Percentiles rank a stretch among this genome's conserved stretches.
phyloP scores from a whole-genome alignment of 1,140 invertebrate genomes.

The Heterodera carotae region DNA sequence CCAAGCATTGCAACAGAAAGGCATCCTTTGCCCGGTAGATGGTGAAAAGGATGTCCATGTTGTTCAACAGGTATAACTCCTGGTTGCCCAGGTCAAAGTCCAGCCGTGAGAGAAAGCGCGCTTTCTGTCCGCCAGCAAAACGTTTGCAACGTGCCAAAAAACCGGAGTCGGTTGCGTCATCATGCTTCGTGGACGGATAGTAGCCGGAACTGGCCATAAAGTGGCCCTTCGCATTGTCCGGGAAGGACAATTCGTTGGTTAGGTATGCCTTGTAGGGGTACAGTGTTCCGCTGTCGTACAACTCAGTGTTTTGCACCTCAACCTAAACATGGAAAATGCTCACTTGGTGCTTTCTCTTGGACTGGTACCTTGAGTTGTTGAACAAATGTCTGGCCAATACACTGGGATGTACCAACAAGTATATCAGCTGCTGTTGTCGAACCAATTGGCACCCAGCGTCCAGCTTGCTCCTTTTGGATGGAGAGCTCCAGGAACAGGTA shows the following conservation, averaged over 20 bases:
- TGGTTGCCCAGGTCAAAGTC: constrained; percentile 47
- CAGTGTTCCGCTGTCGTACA: constrained; percentile 37
- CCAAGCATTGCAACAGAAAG: constrained; percentile 27
- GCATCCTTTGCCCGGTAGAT: constrained; percentile 1
- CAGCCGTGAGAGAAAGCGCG: constrained; percentile 36
- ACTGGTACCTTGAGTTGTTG: constrained; percentile 39
- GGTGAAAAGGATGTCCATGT: constrained; percentile 19
- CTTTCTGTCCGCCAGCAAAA: constrained; percentile 1
- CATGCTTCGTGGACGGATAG: constrained; percentile 22
- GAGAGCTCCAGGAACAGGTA: constrained; percentile 37
- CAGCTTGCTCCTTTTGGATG: constrained; percentile 15
- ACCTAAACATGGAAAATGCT: background rate
- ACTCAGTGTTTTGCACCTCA: constrained; percentile 20
- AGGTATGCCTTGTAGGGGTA: constrained; percentile 37
- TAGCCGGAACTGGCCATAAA: constrained; percentile 35
- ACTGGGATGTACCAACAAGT: constrained; percentile 32
- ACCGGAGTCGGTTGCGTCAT: constrained; percentile 25
- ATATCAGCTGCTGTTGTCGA: background rate
- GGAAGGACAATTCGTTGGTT: constrained; percentile 32
- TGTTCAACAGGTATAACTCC: constrained; percentile 37
- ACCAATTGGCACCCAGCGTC: background rate
- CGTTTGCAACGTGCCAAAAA: constrained; percentile 14
- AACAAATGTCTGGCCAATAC: constrained; percentile 44
- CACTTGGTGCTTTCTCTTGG: too few relatives aligned
- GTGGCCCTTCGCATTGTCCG: constrained; percentile 16